Evolutionary conservation across 1,140 invertebrate genomes (phyloP), one percentile per base, ranked within the genome.

Genomic region (Cepaea nemoralis): DNA sequence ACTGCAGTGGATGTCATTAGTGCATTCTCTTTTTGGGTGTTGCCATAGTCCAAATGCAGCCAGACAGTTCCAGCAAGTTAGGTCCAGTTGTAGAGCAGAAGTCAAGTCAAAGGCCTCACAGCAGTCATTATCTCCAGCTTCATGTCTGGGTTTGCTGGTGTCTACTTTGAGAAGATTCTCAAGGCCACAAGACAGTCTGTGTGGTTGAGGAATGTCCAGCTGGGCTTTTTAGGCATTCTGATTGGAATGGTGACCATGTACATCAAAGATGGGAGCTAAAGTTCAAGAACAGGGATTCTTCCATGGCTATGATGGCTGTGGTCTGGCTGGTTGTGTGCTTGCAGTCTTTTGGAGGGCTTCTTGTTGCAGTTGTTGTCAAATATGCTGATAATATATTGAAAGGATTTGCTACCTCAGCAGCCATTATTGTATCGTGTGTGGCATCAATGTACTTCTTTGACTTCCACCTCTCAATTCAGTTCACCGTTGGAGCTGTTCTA

Each of bases 91-190:
- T 73, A n/a, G 83, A 86, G 70, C 87, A 89, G 80, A 86, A n/a
- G 95, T 83, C 94, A 94, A 37, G 88, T 97, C 40, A 85, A 98
- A 48, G 98, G 98, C 3, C 95, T 99, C 88, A 89, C 94, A 70
- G 95, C 97, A 16, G 97, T 98, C 8, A 89, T 99, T 14, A 93
- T 94, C 27, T 97, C 98, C 6, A 99, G 97, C 90, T 94, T 97
- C 82, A 93, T 99, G 45, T 99, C 97, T 35, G 98, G 98, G 10
- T 99, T 99, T 93, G 97, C 97, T 22, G 98, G 98, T 48, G 97
- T 99, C 84, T 99, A 98, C 90, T 99, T 99, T 92, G 98, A 99
- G 91, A 99, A 99, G 93, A 98, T 99, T 86, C 92, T 99, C 0
- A 99, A 91, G 91, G 92, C 89, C 31, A 97, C 97, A 1, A 95